Conservation (phyloP, 2,888 invertebrate species). For the Sarcophaga caerulescens region DNA sequence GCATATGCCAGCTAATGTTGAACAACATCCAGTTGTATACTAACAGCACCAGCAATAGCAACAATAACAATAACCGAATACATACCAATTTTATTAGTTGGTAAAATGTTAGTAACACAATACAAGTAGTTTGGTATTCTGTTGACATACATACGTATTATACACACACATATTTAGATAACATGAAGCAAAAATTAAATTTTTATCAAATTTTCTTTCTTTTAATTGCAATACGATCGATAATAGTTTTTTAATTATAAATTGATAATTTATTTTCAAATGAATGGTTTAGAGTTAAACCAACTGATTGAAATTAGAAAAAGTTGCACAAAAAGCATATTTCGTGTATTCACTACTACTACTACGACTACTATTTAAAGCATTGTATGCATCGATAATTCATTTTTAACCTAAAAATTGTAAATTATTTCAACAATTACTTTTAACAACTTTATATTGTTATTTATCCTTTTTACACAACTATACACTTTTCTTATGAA, state of each 20-base stretch:
- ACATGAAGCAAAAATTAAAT: not conserved
- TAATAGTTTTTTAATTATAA: no score
- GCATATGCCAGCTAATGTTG: slow-evolving; percentile 80
- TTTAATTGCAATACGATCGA: no score
- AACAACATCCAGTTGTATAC: slow-evolving; percentile 81
- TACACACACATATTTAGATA: not conserved
- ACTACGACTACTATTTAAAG: not conserved
- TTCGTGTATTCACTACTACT: not conserved
- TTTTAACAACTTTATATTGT: slow-evolving; percentile 17
- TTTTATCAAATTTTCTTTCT: not conserved
- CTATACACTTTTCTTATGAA: slow-evolving; percentile 18
- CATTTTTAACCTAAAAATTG: slow-evolving; percentile 30
- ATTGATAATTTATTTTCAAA: no score
- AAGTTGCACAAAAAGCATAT: not conserved
- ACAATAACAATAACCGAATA: slow-evolving; percentile 33
- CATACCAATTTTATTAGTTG: slow-evolving; percentile 50
- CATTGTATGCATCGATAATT: slow-evolving; percentile 9
- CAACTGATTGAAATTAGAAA: not conserved
- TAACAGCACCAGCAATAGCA: slow-evolving; percentile 72
- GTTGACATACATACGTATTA: not conserved
- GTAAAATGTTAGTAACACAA: slow-evolving; percentile 45
- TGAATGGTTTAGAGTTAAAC: not conserved
- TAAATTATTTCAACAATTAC: slow-evolving; percentile 15
- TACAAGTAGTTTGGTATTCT: slow-evolving; percentile 21
- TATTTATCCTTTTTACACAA: slow-evolving; percentile 15